phyloP scores from a whole-genome alignment of 2,113 vertebrate genomes.

The Zingel zingel region DNA sequence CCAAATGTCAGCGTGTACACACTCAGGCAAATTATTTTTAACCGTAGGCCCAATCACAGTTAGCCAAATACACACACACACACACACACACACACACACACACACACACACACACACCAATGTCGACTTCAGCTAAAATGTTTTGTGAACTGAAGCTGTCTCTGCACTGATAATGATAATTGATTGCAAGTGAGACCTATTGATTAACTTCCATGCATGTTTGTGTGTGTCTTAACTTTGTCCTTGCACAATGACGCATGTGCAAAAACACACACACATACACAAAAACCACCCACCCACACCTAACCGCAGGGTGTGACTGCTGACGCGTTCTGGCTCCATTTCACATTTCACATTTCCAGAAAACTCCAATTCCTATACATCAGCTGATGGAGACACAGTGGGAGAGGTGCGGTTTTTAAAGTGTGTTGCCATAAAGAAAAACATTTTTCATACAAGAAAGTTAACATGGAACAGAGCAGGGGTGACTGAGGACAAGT shows the following conservation, averaged over 20 bases:
- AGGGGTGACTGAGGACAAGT: slow-evolving; percentile 7
- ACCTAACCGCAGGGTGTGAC: slow-evolving; percentile 74
- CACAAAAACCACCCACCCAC: slow-evolving; percentile 29
- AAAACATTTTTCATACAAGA: not conserved
- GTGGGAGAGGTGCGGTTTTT: not conserved
- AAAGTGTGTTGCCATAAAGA: not conserved
- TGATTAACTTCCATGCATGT: slow-evolving; percentile 29
- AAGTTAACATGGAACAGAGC: slow-evolving; percentile 31
- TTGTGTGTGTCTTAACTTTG: slow-evolving; percentile 48
- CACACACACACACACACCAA: slow-evolving; percentile 16
- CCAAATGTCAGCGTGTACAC: slow-evolving; percentile 32
- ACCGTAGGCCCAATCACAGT: not conserved
- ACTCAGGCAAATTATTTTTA: not conserved
- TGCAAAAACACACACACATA: slow-evolving; percentile 4
- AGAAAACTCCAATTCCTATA: not conserved
- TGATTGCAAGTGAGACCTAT: slow-evolving; percentile 51
- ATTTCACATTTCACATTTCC: not conserved
- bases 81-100: slow-evolving; percentile 9
- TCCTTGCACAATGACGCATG: slow-evolving; percentile 56
- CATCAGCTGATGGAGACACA: not conserved
- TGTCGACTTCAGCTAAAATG: not conserved
- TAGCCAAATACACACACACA: slow-evolving; percentile 5
- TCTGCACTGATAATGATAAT: slow-evolving; percentile 10
- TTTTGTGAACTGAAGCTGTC: slow-evolving; percentile 20
- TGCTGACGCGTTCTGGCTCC: slow-evolving; percentile 37